Conservation (phyloP, 1,140 invertebrate species). For the Papilio aristodemus region DNA sequence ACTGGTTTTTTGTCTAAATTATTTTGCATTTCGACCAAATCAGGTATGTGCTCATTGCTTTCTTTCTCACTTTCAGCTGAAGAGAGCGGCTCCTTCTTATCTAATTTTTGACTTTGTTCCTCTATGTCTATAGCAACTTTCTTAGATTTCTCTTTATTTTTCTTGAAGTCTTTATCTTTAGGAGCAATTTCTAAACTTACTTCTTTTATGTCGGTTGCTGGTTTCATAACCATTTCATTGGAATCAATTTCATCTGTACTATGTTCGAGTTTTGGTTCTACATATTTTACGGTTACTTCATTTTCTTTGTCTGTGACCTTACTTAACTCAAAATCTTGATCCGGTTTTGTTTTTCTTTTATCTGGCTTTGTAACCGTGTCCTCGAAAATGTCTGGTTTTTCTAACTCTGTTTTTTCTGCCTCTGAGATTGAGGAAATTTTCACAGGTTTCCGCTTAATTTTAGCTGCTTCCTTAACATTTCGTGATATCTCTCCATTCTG, state of each 20-base stretch:
- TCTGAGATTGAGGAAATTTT: conserved; percentile 74
- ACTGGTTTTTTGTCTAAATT: background rate
- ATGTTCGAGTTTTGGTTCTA: background rate
- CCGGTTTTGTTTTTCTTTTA: conserved; percentile 19
- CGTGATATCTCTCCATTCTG: conserved; percentile 85
- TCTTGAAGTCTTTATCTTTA: background rate
- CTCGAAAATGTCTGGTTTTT: conserved; percentile 80
- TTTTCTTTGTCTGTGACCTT: conserved; percentile 20
- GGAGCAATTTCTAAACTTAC: background rate
- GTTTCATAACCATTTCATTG: background rate
- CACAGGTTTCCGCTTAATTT: conserved; percentile 83
- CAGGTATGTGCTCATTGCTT: conserved; percentile 5
- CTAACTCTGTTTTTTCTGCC: conserved; percentile 79
- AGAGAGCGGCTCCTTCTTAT: background rate
- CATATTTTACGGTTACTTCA: background rate
- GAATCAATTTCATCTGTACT: background rate
- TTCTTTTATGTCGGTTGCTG: background rate
- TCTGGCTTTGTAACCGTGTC: conserved; percentile 50
- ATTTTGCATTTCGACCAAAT: no score
- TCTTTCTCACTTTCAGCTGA: background rate
- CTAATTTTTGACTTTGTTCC: background rate
- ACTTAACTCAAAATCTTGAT: background rate
- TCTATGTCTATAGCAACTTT: background rate
- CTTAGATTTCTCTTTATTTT: background rate
- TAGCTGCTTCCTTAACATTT: conserved; percentile 85